These are phyloP conservation scores for Sphenopsis melanotis DNA, from an alignment of 2,797 vertebrate species.

Conservation along the genomic window DNA sequence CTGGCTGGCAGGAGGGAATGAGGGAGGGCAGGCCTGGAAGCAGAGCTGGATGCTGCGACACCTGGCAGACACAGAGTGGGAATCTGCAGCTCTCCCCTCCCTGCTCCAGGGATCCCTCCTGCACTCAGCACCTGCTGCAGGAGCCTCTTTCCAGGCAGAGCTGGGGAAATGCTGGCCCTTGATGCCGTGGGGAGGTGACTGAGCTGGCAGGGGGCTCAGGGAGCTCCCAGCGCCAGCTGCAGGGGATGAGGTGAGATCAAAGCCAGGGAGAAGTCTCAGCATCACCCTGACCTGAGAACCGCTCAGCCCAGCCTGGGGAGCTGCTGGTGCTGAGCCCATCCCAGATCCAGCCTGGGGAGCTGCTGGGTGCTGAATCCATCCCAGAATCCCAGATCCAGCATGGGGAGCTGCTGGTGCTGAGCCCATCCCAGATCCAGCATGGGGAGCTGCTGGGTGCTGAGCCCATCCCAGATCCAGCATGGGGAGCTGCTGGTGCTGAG, in stretches of 20 bases:
- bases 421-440: rapidly evolving
- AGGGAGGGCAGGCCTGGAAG: constrained; percentile 1
- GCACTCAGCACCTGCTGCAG: neutral
- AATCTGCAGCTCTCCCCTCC: neutral
- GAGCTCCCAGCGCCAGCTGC: neutral
- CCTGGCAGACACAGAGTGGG: neutral
- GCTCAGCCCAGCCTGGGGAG: neutral
- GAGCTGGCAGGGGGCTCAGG: neutral
- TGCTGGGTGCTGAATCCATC: neutral
- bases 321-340: neutral
- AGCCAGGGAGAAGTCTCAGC: neutral
- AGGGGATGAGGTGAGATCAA: neutral
- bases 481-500: neutral
- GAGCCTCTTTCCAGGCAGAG: neutral
- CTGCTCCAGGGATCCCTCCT: neutral
- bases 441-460: neutral
- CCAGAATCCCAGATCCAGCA: neutral
- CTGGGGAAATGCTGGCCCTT: neutral
- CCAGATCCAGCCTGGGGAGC: neutral
- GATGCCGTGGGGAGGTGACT: neutral
- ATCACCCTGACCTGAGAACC: neutral
- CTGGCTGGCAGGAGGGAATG: neutral
- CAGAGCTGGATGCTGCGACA: neutral
- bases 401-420: neutral
- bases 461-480: neutral